These are phyloP conservation scores for Dastarcus helophoroides DNA, from an alignment of 2,888 invertebrate species.

Conservation along the genomic window DNA sequence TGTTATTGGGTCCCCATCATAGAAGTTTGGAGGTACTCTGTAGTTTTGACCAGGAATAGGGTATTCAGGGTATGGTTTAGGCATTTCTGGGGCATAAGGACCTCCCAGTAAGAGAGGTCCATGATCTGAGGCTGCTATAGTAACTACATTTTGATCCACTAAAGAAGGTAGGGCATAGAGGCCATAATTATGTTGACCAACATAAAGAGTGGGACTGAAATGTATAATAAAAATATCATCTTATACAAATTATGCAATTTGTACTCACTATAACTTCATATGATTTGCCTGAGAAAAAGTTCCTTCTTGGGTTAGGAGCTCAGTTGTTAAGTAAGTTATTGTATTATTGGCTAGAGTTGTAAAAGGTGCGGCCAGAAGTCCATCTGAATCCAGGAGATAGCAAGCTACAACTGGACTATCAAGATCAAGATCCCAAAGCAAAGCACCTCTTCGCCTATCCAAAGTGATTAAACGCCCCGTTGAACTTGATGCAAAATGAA, in stretches of 20 bases:
- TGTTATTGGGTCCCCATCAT: constrained; percentile 21
- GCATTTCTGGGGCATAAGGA: constrained; percentile 37
- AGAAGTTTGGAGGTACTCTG: constrained; percentile 22
- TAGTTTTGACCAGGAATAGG: constrained; percentile 32
- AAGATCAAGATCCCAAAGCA: constrained; percentile 80
- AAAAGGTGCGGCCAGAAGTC: constrained; percentile 75
- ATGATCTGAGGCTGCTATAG: constrained; percentile 62
- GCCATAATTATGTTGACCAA: constrained; percentile 79
- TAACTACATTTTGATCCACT: constrained; percentile 81
- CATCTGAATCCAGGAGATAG: constrained; percentile 65
- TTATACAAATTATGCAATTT: constrained; percentile 39
- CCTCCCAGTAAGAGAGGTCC: constrained; percentile 64
- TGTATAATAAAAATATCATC: neutral
- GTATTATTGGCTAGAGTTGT: constrained; percentile 83
- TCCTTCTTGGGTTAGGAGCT: constrained; percentile 30
- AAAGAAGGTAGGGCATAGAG: constrained; percentile 86
- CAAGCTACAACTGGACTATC: constrained; percentile 85
- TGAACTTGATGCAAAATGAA: constrained; percentile 84
- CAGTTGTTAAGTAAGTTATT: constrained; percentile 45
- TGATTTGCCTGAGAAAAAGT: constrained; percentile 35
- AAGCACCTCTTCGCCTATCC: constrained; percentile 66
- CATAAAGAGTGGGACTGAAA: constrained; percentile 77
- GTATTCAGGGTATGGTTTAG: constrained; percentile 26
- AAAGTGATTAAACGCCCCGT: constrained; percentile 78
- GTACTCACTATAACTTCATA: constrained; percentile 42